phyloP scores from a whole-genome alignment of 2,797 vertebrate species.

The Masticophis lateralis region DNA sequence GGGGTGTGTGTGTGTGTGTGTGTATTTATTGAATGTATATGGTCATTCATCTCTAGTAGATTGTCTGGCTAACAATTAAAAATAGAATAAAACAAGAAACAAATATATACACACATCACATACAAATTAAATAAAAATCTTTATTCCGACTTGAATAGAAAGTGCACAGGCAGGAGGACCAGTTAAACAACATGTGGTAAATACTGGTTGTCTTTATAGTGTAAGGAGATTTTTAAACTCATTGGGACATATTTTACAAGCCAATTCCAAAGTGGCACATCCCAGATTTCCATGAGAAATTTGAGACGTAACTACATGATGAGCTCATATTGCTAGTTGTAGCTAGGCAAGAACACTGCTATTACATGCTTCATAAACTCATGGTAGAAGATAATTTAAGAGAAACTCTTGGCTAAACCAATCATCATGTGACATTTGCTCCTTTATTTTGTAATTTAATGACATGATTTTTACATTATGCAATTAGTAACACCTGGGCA shows the following conservation, averaged over 20 bases:
- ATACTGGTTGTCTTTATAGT: background rate
- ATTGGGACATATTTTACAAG: background rate
- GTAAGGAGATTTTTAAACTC: background rate
- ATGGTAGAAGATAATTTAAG: background rate
- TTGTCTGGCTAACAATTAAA: background rate
- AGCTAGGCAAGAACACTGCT: background rate
- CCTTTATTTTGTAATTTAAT: background rate
- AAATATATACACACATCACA: background rate
- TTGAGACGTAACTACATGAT: background rate
- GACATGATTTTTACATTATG: background rate
- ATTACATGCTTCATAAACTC: background rate
- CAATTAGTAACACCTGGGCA: background rate
- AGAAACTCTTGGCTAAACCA: background rate
- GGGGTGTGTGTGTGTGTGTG: background rate
- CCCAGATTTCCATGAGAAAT: background rate
- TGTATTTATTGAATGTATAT: background rate
- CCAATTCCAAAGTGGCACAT: background rate
- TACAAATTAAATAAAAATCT: background rate
- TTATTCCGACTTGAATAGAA: background rate
- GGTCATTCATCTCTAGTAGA: background rate
- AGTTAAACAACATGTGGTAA: background rate
- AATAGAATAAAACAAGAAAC: background rate
- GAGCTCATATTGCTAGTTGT: background rate
- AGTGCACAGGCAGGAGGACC: background rate
- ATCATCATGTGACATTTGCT: background rate